Evolutionary conservation across 1,140 invertebrate genomes (phyloP).

Genomic region (Drosophila melanica): DNA sequence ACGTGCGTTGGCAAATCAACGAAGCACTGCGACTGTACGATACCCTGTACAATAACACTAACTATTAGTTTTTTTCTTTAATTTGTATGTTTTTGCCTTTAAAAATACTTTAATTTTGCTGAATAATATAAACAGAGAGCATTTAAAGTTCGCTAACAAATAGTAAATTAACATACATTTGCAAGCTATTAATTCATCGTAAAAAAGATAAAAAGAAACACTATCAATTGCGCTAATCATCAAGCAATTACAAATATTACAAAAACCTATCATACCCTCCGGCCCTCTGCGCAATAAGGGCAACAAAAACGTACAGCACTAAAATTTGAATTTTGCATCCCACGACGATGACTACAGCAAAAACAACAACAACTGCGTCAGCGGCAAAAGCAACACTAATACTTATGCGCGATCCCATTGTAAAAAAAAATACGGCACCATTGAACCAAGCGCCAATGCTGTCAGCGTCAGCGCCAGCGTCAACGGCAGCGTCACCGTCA

Average conservation of each 20-base stretch:
- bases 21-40: not conserved
- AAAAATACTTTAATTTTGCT: no score
- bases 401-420: slow-evolving; percentile 33
- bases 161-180: no score
- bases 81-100: not conserved
- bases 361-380: not conserved
- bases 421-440: slow-evolving; percentile 35
- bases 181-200: no score
- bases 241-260: slow-evolving; percentile 3
- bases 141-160: not conserved
- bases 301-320: slow-evolving; percentile 62
- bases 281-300: slow-evolving; percentile 1
- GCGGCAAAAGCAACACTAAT: slow-evolving; percentile 14
- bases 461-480: slow-evolving; percentile 17
- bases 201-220: not conserved
- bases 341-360: slow-evolving; percentile 45
- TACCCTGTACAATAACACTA: no score
- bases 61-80: no score
- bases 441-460: slow-evolving; percentile 42
- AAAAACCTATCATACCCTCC: slow-evolving; percentile 24
- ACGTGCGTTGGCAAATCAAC: not conserved
- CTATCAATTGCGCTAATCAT: not conserved
- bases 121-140: no score
- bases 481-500: slow-evolving; percentile 12
- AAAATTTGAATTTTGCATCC: slow-evolving; percentile 79